Percentiles rank a stretch among this genome's conserved stretches.
Evolutionary conservation across 2,797 vertebrate species (phyloP).

Genomic region (Pseudochromis fuscus): DNA sequence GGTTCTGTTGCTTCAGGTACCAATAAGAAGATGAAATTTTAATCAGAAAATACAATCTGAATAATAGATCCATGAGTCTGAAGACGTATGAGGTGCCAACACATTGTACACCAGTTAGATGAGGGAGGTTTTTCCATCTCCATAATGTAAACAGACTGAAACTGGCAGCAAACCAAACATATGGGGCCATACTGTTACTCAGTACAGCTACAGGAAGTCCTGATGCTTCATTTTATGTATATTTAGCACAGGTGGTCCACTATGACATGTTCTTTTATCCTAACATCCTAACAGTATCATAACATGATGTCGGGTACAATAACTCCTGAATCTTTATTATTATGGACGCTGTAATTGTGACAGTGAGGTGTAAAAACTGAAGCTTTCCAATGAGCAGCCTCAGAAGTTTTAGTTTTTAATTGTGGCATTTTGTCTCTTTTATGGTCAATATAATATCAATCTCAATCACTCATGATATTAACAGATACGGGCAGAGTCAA

Average conservation of each 20-base stretch:
- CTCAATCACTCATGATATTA: background rate
- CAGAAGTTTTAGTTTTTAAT: background rate
- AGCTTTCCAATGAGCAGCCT: too few species aligned
- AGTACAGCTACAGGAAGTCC: background rate
- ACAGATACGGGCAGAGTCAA: background rate
- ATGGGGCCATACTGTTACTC: background rate
- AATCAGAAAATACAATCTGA: too few species aligned
- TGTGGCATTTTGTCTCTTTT: background rate
- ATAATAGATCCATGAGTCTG: background rate
- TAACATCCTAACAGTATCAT: too few species aligned
- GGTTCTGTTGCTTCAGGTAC: background rate
- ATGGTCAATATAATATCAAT: background rate
- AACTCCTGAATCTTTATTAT: background rate
- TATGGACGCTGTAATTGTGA: background rate
- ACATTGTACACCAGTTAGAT: slow-evolving; percentile 1
- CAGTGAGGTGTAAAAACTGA: background rate
- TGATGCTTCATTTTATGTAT: background rate
- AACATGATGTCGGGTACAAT: background rate
- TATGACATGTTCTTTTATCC: background rate
- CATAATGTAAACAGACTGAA: background rate
- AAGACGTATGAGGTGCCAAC: background rate
- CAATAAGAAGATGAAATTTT: too few species aligned
- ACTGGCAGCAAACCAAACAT: background rate
- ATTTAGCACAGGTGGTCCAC: too few species aligned
- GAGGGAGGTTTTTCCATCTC: background rate